A percentile compares a stretch with the other conserved stretches of the same genome.
phyloP scores from a whole-genome alignment of 2,797 vertebrate genomes.

The Petrocephalus schoutedeni region DNA sequence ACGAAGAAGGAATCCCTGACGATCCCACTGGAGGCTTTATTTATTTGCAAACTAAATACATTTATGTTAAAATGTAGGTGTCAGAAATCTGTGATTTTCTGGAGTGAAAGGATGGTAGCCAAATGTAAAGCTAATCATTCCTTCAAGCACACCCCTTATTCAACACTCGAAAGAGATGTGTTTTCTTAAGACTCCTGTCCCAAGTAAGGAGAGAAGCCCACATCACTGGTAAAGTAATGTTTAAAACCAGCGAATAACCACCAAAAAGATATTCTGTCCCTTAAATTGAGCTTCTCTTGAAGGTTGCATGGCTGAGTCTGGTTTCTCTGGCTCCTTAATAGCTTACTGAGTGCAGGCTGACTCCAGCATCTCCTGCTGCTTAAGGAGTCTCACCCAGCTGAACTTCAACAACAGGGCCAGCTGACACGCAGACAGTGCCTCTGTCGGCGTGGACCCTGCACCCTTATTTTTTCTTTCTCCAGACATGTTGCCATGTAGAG shows the following conservation, averaged over 20 bases:
- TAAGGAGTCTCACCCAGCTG: neutral
- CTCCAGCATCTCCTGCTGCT: neutral
- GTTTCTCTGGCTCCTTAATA: neutral
- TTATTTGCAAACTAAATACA: neutral
- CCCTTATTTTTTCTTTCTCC: neutral
- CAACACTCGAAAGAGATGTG: neutral
- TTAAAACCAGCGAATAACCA: slow-evolving; percentile 1
- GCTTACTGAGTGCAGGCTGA: neutral
- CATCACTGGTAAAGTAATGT: neutral
- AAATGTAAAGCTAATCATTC: neutral
- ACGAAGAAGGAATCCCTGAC: neutral
- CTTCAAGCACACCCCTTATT: neutral
- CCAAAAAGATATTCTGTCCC: neutral
- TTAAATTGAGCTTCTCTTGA: neutral
- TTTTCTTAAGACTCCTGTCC: neutral
- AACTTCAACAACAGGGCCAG: neutral
- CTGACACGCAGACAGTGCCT: neutral
- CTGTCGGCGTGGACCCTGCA: neutral
- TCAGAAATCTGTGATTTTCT: neutral
- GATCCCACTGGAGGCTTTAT: neutral
- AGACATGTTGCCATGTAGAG: neutral
- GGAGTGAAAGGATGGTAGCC: neutral
- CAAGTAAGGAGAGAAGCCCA: neutral
- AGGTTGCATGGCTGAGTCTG: neutral
- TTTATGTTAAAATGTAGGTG: neutral